Evolutionary conservation across 1,140 invertebrate genomes (phyloP).

Genomic region (Eciton burchellii): DNA sequence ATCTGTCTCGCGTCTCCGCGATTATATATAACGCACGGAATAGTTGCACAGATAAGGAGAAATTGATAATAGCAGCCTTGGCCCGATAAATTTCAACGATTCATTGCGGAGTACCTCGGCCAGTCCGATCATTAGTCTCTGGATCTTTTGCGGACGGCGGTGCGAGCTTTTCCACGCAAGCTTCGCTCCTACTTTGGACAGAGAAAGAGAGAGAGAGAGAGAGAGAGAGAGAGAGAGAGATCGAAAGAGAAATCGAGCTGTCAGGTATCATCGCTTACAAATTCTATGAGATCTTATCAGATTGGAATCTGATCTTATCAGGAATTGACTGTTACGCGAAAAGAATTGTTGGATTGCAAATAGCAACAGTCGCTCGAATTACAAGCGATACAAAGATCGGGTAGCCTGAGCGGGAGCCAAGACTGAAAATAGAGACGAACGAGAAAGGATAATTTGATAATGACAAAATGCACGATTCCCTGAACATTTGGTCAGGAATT

Average conservation of each 20-base stretch:
- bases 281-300: background rate
- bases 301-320: too few relatives aligned
- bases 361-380: too few relatives aligned
- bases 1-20: conserved; percentile 22
- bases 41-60: conserved; percentile 25
- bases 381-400: too few relatives aligned
- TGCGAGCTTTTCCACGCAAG: background rate
- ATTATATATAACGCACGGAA: conserved; percentile 29
- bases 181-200: too few relatives aligned
- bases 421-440: background rate
- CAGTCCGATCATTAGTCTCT: background rate
- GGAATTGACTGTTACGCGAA: too few relatives aligned
- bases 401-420: background rate
- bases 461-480: conserved; percentile 29
- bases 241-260: too few relatives aligned
- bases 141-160: background rate
- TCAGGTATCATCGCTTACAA: background rate
- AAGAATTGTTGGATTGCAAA: too few relatives aligned
- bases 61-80: conserved; percentile 34
- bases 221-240: too few relatives aligned
- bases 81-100: conserved; percentile 11
- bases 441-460: background rate
- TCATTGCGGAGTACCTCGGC: background rate
- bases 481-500: conserved; percentile 69
- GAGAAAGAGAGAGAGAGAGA: too few relatives aligned